Evolutionary conservation across 2,797 vertebrate genomes (phyloP), one percentile per base, ranked within the genome.

Genomic region (Brotula barbata): DNA sequence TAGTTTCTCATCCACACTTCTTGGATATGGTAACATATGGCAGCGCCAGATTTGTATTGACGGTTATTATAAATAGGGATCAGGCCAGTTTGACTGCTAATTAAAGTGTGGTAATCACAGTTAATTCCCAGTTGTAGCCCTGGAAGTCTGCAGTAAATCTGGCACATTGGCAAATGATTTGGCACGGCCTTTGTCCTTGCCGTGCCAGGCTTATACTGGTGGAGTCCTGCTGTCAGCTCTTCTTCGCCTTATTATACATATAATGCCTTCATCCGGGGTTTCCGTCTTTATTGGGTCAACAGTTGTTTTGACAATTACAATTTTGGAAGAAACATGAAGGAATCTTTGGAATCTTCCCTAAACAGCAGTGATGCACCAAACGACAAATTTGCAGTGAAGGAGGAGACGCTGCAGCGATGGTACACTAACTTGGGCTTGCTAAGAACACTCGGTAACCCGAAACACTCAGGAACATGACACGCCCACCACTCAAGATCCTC

Each of bases 71-170:
- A 73, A 82, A 60, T 9, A 44, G 56, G 61, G 79, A 76, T 82
- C 58, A 78, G 57, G 54, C 49, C 23, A 47, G 40, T 77, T 54
- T 42, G 21, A 74, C 10, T 43, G 62, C 68, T 81, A 69, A 86
- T 85, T 82, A 77, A 71, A 21, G 0, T 19, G 37, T 43, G 7
- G 0, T 78, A 75, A 73, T 86, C 68, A 59, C 64, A 64, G 55
- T 68, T 64, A 51, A 75, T 69, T 64, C 31, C 7, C 70, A 42
- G 67, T 53, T 36, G 48, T 61, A 23, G 58, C 50, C 3, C 50
- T 3, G 36, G 14, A 49, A 63, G 20, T 64, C 23, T 13, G 46
- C 25, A 19, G 64, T 67, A 23, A 70, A 73, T 49, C 63, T 80
- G 60, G 78, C 77, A 69, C 58, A 20, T 63, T 47, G 46, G 50